Percentiles rank a stretch among this genome's conserved stretches.
Conservation (phyloP, 1,140 invertebrate genomes). For the Drosophila pruinosa region DNA sequence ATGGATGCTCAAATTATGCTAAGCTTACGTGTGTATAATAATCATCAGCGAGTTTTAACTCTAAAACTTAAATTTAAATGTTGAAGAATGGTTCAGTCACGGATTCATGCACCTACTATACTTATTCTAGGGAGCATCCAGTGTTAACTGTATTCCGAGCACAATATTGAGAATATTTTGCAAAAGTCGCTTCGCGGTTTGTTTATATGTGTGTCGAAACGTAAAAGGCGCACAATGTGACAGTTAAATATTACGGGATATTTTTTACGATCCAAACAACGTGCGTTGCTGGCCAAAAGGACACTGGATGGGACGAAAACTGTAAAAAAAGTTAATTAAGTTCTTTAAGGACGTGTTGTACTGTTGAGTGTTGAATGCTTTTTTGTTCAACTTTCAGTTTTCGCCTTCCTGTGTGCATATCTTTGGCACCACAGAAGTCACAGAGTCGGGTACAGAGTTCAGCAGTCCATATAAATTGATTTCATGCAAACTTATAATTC, state of each 20-base stretch:
- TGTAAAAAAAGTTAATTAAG: conserved; percentile 51
- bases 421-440: conserved; percentile 33
- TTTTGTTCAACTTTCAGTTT: neutral
- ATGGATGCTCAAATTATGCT: too few species aligned
- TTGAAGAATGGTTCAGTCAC: too few species aligned
- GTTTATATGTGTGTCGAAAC: conserved; percentile 72
- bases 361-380: conserved; percentile 18
- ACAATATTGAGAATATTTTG: conserved; percentile 68
- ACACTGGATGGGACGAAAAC: neutral
- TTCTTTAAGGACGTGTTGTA: conserved; percentile 56
- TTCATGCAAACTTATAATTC: conserved; percentile 64
- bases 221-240: conserved; percentile 71
- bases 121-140: neutral
- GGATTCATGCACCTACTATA: too few species aligned
- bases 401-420: conserved; percentile 43
- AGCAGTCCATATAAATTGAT: conserved; percentile 65
- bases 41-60: too few species aligned
- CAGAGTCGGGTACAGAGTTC: conserved; percentile 1
- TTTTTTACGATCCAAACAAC: conserved; percentile 52
- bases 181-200: conserved; percentile 58
- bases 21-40: too few species aligned
- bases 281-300: conserved; percentile 17
- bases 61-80: too few species aligned
- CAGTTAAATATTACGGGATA: conserved; percentile 72
- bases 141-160: conserved; percentile 46